Base-by-base conservation (phyloP, 2,888 invertebrate species). In the Quadroppia sp. region DNA sequence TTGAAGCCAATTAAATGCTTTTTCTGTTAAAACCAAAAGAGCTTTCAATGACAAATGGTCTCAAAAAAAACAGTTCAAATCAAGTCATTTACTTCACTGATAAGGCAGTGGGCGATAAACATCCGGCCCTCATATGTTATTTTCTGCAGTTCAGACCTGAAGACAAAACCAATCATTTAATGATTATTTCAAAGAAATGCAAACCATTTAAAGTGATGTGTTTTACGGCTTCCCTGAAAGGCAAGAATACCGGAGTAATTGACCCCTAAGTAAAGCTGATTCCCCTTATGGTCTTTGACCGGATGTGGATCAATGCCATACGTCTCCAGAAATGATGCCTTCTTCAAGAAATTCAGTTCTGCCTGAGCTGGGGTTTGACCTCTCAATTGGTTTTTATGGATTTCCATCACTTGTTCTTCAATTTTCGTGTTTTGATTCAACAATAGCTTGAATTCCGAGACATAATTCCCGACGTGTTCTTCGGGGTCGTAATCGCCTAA, bases 221-320 rank as follows among this genome's bases (percentile, higher is more conserved):
- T 92, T 82, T 94, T 91, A 79, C 91, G 87, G 79, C 91, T 92
- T 64, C 93, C 93, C 83, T 95, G 93, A 84, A 95, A 96, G 71
- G 95, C 94, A 79, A 95, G 87, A 78, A 98, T 94, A 50, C 97
- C 98, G 80, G 90, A 89, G 84, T 94, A 92, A 83, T 96, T 97
- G 79, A 97, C 92, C 72, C 97, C 97, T 78, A 98, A 86, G 83
- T 94, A 97, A 74, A 96, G 85, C 81, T 93, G 92, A 79, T 90
- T 90, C 56, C 94, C 92, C 82, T 92, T 89, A 82, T 94, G 92
- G 82, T 98, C 97, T 87, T 97, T 98, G 40, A 98, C 97, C 75
- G 94, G 92, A 86, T 97, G 95, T 13, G 97, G 98, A 84, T 98
- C 97, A 45, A 98, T 92, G 32, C 97, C 98, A 81, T 97, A 98